A percentile compares a stretch with the other conserved stretches of the same genome.
These are phyloP conservation scores for Gasterosteus aculeatus DNA, from an alignment of 2,113 vertebrate genomes.

Conservation along the genomic window DNA sequence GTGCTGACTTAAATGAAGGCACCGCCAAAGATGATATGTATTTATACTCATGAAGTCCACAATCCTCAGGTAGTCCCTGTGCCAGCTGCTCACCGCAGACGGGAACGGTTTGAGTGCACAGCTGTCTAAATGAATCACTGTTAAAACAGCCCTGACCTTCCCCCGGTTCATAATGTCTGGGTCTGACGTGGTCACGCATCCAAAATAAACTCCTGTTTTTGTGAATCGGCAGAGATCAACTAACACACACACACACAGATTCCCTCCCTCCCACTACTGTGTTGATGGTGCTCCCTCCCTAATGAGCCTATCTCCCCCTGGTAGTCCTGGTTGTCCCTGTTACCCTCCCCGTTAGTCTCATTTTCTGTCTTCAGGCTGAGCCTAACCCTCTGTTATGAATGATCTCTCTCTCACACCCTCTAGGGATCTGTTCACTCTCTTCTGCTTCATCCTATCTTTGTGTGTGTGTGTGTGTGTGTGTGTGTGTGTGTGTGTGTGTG, in stretches of 20 bases:
- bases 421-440: constrained; percentile 14
- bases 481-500: not conserved
- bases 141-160: constrained; percentile 46
- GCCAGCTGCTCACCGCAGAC: constrained; percentile 55
- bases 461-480: not conserved
- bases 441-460: not conserved
- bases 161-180: constrained; percentile 56
- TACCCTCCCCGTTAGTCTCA: constrained; percentile 17
- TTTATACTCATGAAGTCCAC: not conserved
- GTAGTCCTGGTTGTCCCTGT: constrained; percentile 17
- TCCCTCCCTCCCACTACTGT: not conserved
- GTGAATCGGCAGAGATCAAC: constrained; percentile 48
- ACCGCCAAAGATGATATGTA: not conserved
- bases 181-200: constrained; percentile 51
- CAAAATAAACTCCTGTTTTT: constrained; percentile 65
- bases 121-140: constrained; percentile 68
- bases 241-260: constrained; percentile 16
- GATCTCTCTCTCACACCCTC: constrained; percentile 12
- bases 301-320: constrained; percentile 24
- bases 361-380: constrained; percentile 30
- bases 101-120: constrained; percentile 50
- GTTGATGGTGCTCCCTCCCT: constrained; percentile 6
- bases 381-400: constrained; percentile 11
- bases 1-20: not conserved
- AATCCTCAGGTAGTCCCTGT: constrained; percentile 46